These are phyloP conservation scores for Oscheius sp. DNA, from an alignment of 2,888 invertebrate species.

Conservation along the genomic window DNA sequence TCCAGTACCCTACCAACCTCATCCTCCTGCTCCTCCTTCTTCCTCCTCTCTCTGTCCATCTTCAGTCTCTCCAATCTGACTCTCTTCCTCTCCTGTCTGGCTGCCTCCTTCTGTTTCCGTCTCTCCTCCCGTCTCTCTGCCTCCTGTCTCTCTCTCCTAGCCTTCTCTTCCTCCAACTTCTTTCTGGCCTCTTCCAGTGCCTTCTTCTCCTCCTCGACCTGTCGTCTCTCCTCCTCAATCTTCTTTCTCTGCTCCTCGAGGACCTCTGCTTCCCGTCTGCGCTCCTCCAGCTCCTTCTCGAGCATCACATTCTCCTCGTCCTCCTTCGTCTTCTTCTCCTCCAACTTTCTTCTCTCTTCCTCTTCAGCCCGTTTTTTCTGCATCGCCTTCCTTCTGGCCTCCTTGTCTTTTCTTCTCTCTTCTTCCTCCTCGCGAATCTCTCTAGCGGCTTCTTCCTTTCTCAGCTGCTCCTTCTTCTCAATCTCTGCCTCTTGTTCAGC, in stretches of 20 bases:
- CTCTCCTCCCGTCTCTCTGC: conserved; percentile 1
- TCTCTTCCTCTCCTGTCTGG: conserved; percentile 18
- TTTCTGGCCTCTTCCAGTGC: conserved; percentile 15
- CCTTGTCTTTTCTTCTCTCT: not conserved
- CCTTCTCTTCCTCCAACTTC: conserved; percentile 9
- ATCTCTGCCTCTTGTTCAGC: not conserved
- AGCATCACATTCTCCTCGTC: not conserved
- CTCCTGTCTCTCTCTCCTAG: conserved; percentile 3
- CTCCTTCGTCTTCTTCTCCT: conserved; percentile 2
- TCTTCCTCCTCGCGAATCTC: not conserved
- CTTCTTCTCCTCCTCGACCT: conserved; percentile 23
- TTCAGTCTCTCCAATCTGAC: conserved; percentile 13
- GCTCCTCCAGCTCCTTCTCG: conserved; percentile 6
- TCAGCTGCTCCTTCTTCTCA: not conserved
- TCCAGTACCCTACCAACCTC: too few species aligned
- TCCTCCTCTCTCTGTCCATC: conserved; percentile 5
- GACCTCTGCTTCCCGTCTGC: conserved; percentile 2
- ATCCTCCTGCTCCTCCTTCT: conserved; percentile 7
- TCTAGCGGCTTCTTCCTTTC: not conserved
- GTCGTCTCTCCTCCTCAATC: conserved; percentile 18
- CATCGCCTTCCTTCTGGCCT: not conserved
- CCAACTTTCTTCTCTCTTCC: not conserved
- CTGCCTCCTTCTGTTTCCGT: not conserved
- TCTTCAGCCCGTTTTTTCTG: not conserved
- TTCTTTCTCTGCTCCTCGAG: conserved; percentile 15